These are phyloP conservation scores for Mola mola DNA, from an alignment of 2,113 vertebrate genomes.

Conservation along the genomic window DNA sequence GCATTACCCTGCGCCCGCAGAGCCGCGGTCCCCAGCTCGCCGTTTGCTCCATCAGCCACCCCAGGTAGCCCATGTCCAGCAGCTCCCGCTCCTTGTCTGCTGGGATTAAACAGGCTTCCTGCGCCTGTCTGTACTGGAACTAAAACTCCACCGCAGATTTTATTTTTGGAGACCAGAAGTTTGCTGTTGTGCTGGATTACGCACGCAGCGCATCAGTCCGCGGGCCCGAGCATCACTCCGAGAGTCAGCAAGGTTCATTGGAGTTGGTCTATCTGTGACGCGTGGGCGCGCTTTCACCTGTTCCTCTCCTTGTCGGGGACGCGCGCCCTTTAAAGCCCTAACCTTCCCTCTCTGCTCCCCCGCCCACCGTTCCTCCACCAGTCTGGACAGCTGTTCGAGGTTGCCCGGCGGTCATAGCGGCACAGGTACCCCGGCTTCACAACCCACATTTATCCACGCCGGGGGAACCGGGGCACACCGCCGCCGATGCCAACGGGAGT, in stretches of 20 bases:
- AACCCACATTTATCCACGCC: conserved; percentile 53
- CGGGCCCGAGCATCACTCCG: conserved; percentile 37
- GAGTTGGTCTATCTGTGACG: conserved; percentile 55
- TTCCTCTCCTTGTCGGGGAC: conserved; percentile 68
- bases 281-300: conserved; percentile 83
- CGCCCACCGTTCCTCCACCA: conserved; percentile 65
- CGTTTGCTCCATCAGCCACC: conserved; percentile 64
- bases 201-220: conserved; percentile 38
- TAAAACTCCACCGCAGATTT: conserved; percentile 2
- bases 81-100: conserved; percentile 55
- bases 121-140: conserved; percentile 24
- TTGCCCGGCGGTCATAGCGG: conserved; percentile 77
- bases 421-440: conserved; percentile 63
- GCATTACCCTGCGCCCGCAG: conserved; percentile 72
- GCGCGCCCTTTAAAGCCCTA: conserved; percentile 69
- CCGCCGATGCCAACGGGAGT: conserved; percentile 80
- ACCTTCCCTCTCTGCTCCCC: conserved; percentile 55
- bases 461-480: conserved; percentile 72
- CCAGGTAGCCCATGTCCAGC: conserved; percentile 67
- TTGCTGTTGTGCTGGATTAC: conserved; percentile 63
- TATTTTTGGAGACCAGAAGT: conserved; percentile 18
- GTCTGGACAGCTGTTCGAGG: conserved; percentile 78
- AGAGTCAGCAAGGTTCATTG: conserved; percentile 55
- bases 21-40: conserved; percentile 69
- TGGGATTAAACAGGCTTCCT: conserved; percentile 54